phyloP scores from a whole-genome alignment of 2,113 vertebrate genomes.

The Cranoglanis bouderius region DNA sequence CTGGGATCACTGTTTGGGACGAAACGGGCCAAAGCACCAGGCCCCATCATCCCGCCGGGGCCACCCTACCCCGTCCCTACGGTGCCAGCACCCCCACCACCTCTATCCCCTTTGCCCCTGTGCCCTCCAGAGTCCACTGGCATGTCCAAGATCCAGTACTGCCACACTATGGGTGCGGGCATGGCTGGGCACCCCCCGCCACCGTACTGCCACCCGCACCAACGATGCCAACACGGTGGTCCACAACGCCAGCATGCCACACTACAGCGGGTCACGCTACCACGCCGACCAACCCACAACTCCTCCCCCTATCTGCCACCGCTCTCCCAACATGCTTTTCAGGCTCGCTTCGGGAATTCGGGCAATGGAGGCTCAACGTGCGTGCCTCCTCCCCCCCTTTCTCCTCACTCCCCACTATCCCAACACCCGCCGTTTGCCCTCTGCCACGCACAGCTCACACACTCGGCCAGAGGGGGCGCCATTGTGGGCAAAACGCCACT shows the following conservation, averaged over 20 bases:
- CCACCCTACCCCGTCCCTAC: constrained; percentile 78
- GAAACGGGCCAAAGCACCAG: constrained; percentile 78
- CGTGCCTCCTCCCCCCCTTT: constrained; percentile 63
- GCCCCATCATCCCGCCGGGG: constrained; percentile 73
- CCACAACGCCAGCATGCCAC: constrained; percentile 76
- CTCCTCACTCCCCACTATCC: constrained; percentile 74
- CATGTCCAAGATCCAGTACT: constrained; percentile 87
- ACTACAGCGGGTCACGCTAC: constrained; percentile 71
- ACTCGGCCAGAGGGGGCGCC: constrained; percentile 59
- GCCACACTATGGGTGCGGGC: constrained; percentile 77
- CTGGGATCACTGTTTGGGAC: constrained; percentile 88
- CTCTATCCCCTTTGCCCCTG: constrained; percentile 72
- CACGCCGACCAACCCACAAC: constrained; percentile 71
- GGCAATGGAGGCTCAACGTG: constrained; percentile 49
- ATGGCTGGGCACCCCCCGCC: constrained; percentile 68
- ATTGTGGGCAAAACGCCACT: constrained; percentile 67
- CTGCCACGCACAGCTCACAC: constrained; percentile 69
- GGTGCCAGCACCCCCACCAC: constrained; percentile 71
- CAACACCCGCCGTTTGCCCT: constrained; percentile 72
- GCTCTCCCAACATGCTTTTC: constrained; percentile 59
- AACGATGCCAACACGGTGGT: constrained; percentile 74
- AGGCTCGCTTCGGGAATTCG: constrained; percentile 63
- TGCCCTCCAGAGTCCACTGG: constrained; percentile 69
- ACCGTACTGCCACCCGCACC: constrained; percentile 79
- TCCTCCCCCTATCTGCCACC: constrained; percentile 65